Evolutionary conservation across 1,140 invertebrate species (phyloP), one percentile per base, ranked within the genome.

Genomic region (Bombus affinis): DNA sequence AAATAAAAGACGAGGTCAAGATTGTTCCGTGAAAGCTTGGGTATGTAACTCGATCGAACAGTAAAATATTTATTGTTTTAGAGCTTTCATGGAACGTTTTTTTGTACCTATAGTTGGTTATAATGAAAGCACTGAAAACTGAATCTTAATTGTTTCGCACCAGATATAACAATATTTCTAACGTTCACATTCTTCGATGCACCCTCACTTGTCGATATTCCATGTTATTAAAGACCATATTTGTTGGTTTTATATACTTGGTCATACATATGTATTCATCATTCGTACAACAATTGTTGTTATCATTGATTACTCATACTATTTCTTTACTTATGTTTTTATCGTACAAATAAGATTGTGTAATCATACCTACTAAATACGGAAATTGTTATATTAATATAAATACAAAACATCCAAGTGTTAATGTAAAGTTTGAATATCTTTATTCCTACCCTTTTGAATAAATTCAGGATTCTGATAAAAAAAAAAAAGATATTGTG

Each of bases 351-450:
- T 25, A 42, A 37, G 9, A 81, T 71, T 81, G 47, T 59, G 18
- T 62, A 68, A 79, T 47, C 68, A 32, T 68, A 71, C n/a, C 3
- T n/a, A 39, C 18, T 35, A 32, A 85, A 72, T 68, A 78, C 5
- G n/a, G 44, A 79, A 65, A 80, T 85, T 80, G 76, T 85, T 85
- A 85, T 73, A 42, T 85, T 57, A 71, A 32, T 79, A 80, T 65
- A 39, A 77, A 22, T 39, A 80, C 25, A 65, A 37, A 25, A 62
- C 79, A 39, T 72, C 53, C 65, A 80, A 80, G 25, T 39, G 77
- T 85, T 85, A 53, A 83, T 22, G 39, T 37, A 73, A 81, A 72
- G 25, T 5, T 42, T 8, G 13, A 35, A 53, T 25, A 28, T 39
- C 5, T 66, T 83, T 28, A 53, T 44, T 78, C 3, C 18, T 44